Conservation (phyloP, 2,888 invertebrate genomes). For the Synanthedon andrenaeformis region DNA sequence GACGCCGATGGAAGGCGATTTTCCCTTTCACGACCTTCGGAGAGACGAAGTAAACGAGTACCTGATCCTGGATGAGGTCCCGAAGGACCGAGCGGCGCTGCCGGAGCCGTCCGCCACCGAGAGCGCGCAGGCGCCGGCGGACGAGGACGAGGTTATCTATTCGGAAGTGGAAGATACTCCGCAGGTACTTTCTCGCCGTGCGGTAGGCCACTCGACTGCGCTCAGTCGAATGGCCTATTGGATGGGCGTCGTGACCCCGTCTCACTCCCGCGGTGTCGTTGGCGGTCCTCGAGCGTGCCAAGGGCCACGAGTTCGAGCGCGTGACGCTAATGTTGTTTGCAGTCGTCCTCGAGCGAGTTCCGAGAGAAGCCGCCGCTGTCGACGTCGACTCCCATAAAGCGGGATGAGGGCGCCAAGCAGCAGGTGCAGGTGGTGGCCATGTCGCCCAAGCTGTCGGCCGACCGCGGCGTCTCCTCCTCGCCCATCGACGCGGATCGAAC, state of each 20-base stretch:
- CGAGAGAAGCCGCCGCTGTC: constrained; percentile 35
- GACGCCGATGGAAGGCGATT: constrained; percentile 19
- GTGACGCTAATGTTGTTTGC: neutral
- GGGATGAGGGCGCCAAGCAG: constrained; percentile 15
- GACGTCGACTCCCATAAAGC: constrained; percentile 54
- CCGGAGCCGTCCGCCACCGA: constrained; percentile 46
- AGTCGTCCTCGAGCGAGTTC: constrained; percentile 18
- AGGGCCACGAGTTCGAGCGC: neutral
- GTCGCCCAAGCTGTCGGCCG: constrained; percentile 37
- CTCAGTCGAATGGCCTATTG: neutral
- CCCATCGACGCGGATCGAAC: neutral
- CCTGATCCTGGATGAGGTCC: constrained; percentile 41
- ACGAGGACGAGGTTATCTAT: constrained; percentile 44
- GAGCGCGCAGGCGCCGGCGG: constrained; percentile 5
- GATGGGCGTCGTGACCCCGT: neutral
- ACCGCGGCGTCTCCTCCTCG: neutral
- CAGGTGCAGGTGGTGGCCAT: constrained; percentile 50
- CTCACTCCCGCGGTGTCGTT: neutral
- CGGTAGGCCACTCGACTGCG: no score
- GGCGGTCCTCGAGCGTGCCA: neutral
- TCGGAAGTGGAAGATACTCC: constrained; percentile 46
- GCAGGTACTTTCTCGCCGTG: constrained; percentile 32
- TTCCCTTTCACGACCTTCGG: constrained; percentile 21
- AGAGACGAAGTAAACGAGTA: constrained; percentile 36
- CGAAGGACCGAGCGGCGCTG: constrained; percentile 35